Percentiles rank a stretch among this genome's conserved stretches.
Evolutionary conservation across 2,113 vertebrate species (phyloP).

Genomic region (Ondatra zibethicus): DNA sequence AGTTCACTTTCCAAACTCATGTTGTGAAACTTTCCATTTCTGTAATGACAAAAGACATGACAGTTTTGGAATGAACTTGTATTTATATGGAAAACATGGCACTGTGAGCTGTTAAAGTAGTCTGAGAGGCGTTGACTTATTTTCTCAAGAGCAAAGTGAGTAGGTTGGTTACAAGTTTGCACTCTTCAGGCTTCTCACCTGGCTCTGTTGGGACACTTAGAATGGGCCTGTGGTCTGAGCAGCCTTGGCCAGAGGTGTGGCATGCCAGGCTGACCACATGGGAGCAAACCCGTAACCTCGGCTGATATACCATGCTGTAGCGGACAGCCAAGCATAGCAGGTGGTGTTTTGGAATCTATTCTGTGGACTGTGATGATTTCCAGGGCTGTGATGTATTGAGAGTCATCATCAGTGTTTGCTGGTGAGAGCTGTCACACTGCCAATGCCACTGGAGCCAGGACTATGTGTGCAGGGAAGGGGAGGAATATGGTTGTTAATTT

Average conservation of each 20-base stretch:
- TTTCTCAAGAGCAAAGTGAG: background rate
- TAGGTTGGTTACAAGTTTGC: background rate
- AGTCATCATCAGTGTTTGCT: background rate
- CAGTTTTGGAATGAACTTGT: background rate
- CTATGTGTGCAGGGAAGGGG: background rate
- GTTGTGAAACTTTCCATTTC: background rate
- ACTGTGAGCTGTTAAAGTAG: background rate
- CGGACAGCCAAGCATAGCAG: slow-evolving; percentile 62
- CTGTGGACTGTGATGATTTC: slow-evolving; percentile 6
- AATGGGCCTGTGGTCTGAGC: background rate
- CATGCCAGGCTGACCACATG: slow-evolving; percentile 20
- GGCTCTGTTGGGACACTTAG: background rate
- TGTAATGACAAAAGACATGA: background rate
- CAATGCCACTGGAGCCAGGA: background rate
- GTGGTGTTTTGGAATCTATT: slow-evolving; percentile 57
- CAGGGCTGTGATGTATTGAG: slow-evolving; percentile 52
- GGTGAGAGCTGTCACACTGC: slow-evolving; percentile 33
- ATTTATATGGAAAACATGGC: background rate
- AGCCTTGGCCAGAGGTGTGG: slow-evolving; percentile 1
- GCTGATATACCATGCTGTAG: background rate
- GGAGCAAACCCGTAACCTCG: slow-evolving; percentile 63
- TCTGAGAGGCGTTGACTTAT: background rate
- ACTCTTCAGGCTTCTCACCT: background rate
- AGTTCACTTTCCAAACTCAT: background rate
- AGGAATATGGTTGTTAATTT: slow-evolving; percentile 38